Percentiles rank a stretch among this genome's conserved stretches.
Conservation (phyloP, 2,113 vertebrate genomes). For the Atrichornis clamosus region DNA sequence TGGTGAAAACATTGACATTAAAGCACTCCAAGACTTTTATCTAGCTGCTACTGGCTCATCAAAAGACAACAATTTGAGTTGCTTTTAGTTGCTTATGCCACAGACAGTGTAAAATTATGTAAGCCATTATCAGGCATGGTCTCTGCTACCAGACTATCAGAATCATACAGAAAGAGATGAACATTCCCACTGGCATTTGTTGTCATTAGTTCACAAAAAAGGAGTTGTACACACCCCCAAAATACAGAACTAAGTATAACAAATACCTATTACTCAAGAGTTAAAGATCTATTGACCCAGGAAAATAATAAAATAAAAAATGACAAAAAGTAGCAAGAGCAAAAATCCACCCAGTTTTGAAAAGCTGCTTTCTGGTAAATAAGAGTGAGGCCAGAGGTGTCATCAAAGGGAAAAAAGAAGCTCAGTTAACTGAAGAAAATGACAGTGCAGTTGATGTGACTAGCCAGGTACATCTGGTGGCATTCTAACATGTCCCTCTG, state of each 20-base stretch:
- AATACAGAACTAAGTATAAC: not conserved
- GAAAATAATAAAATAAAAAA: not conserved
- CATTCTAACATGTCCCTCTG: not conserved
- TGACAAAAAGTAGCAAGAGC: rapidly evolving
- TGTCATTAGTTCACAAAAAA: not conserved
- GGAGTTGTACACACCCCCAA: not conserved
- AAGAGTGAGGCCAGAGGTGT: not conserved
- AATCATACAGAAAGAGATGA: not conserved
- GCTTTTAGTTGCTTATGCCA: not conserved
- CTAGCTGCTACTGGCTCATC: not conserved
- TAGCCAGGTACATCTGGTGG: not conserved
- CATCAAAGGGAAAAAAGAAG: not conserved
- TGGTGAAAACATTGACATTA: not conserved
- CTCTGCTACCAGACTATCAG: not conserved
- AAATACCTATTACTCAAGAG: not conserved
- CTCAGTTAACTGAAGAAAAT: not conserved
- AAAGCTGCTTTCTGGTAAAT: not conserved
- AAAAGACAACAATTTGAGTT: not conserved
- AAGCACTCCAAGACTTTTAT: not conserved
- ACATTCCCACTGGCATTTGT: not conserved
- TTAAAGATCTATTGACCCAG: not conserved
- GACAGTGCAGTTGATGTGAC: not conserved
- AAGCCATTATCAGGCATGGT: not conserved
- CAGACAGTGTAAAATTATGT: not conserved
- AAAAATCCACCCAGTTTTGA: not conserved